These are phyloP conservation scores for Proales similis DNA, from an alignment of 1,140 invertebrate genomes.

Conservation along the genomic window DNA sequence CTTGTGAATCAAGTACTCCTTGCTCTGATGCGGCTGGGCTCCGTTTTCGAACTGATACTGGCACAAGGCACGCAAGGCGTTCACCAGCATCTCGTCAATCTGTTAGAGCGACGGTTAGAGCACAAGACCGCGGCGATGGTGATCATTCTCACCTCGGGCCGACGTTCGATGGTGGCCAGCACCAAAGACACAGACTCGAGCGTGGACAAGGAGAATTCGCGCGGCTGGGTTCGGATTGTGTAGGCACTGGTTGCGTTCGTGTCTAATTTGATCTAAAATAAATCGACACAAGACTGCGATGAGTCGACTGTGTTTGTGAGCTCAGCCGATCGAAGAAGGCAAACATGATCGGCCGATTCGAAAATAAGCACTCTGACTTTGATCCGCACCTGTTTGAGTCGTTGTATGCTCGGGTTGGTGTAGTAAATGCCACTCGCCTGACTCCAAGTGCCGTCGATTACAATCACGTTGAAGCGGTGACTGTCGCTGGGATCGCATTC, in stretches of 20 bases:
- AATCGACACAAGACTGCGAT: conserved; percentile 2
- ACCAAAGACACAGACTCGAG: conserved; percentile 78
- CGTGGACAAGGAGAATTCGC: conserved; percentile 79
- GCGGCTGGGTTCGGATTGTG: conserved; percentile 83
- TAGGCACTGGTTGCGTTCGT: conserved; percentile 69
- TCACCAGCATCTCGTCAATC: conserved; percentile 60
- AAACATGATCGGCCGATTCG: too few species aligned
- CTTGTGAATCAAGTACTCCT: conserved; percentile 75
- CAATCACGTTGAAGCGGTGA: conserved; percentile 64
- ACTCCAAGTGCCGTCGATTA: conserved; percentile 87
- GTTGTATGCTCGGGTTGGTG: conserved; percentile 47
- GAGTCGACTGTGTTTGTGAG: too few species aligned
- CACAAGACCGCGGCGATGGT: not conserved
- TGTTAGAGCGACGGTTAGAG: not conserved
- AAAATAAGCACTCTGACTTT: not conserved
- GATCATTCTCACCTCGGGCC: not conserved
- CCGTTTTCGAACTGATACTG: conserved; percentile 77
- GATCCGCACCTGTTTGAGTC: conserved; percentile 40
- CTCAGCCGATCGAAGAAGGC: too few species aligned
- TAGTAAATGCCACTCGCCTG: conserved; percentile 67
- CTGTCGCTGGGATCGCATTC: too few species aligned
- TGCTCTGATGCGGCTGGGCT: conserved; percentile 82
- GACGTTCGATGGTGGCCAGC: conserved; percentile 47
- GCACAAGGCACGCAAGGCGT: conserved; percentile 73
- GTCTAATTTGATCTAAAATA: conserved; percentile 60